Evolutionary conservation across 2,797 vertebrate species (phyloP), one percentile per base, ranked within the genome.

Genomic region (Cygnus olor): DNA sequence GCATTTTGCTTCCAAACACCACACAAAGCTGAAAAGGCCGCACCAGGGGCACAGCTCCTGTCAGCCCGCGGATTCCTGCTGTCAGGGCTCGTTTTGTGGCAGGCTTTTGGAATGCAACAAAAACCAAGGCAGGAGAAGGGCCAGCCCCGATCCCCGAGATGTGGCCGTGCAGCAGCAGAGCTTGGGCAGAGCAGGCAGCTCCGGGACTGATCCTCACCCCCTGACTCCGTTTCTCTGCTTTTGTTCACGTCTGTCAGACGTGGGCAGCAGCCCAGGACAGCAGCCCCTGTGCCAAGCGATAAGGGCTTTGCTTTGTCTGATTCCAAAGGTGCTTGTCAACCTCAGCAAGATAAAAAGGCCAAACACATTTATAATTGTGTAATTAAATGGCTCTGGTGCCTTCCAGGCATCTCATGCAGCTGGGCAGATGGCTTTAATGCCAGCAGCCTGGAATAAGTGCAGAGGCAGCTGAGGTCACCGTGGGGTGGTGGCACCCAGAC

Each of bases 301-400:
- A 95, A 95, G 68, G 10, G 82, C 87, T 9, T 25, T 22, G 70
- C 96, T 96, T 95, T 96, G 95, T 96, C 78, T 92, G 94, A 66
- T 68, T 89, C 89, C 69, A 95, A 85, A 92, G 93, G 94, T 82
- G 83, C 90, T 82, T 65, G 64, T 80, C 96, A 94, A 88, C 92
- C 95, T 60, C 14, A 0, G 63, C 25, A 18, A 84, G 96, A 96
- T 96, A 94, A 96, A 97, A 93, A 72, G 63, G 65, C 83, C 76
- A 79, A 72, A 80, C 90, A 72, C 90, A 64, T 97, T 94, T 93
- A 19, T 73, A 96, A 95, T 73, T 90, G 95, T 93, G 93, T 92
- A 79, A 96, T 92, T 93, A 94, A 96, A 92, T 2, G 9, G 88
- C 85, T 95, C 56, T 78, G 22, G 71, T 81, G 83, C 92, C 95